phyloP scores from a whole-genome alignment of 2,888 invertebrate species.

The Autographa gamma region DNA sequence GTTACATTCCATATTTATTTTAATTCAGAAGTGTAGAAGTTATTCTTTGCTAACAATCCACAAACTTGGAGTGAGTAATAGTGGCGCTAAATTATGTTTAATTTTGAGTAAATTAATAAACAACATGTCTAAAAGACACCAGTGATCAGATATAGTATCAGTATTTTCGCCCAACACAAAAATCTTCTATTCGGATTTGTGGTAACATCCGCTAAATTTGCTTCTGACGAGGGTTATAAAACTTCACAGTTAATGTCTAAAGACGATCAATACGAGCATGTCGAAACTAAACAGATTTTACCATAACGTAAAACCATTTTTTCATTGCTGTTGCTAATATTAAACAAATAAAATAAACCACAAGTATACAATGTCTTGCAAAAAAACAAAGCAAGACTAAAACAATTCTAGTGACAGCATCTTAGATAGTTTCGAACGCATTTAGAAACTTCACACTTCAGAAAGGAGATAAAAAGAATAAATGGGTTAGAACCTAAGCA shows the following conservation, averaged over 20 bases:
- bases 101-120: no score
- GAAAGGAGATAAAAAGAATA: conserved; percentile 34
- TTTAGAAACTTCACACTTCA: conserved; percentile 26
- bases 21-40: neutral
- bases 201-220: conserved; percentile 53
- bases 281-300: conserved; percentile 54
- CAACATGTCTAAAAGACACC: conserved; percentile 10
- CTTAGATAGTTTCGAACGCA: conserved; percentile 3
- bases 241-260: conserved; percentile 55
- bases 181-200: conserved; percentile 53
- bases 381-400: neutral
- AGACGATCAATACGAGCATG: conserved; percentile 45
- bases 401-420: neutral
- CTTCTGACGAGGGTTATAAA: conserved; percentile 50
- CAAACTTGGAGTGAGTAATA: no score
- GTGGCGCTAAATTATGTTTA: neutral
- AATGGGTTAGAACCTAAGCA: conserved; percentile 35
- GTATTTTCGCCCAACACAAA: conserved; percentile 18
- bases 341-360: conserved; percentile 14
- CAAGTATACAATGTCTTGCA: conserved; percentile 1
- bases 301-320: conserved; percentile 14
- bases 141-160: conserved; percentile 3
- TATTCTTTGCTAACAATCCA: no score
- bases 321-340: conserved; percentile 9
- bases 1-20: neutral